phyloP scores from a whole-genome alignment of 1,140 invertebrate species.

The Apis florea region DNA sequence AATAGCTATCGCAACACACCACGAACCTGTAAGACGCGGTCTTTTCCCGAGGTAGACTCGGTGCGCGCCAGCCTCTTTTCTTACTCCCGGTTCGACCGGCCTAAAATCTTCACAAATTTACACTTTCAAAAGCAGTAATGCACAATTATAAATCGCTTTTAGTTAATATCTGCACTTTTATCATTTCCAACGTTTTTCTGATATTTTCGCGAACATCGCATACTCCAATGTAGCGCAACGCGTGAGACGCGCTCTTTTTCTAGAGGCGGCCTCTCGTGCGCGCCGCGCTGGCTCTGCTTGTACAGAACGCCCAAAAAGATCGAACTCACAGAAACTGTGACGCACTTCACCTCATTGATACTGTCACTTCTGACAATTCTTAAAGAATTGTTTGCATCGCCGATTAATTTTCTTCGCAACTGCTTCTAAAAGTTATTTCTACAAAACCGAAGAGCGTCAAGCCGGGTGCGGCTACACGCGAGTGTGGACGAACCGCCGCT shows the following conservation, averaged over 20 bases:
- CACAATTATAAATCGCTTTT: neutral
- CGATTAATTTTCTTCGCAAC: neutral
- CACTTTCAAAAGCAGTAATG: conserved; percentile 1
- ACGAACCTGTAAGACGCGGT: conserved; percentile 48
- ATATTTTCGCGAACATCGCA: conserved; percentile 15
- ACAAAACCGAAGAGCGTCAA: conserved; percentile 41
- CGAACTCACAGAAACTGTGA: conserved; percentile 46
- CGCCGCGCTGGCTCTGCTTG: conserved; percentile 40
- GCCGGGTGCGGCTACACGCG: conserved; percentile 61
- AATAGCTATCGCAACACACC: conserved; percentile 30
- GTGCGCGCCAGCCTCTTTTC: conserved; percentile 35
- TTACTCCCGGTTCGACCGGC: conserved; percentile 11
- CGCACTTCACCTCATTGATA: conserved; percentile 50
- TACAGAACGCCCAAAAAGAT: conserved; percentile 56
- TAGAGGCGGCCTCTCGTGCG: conserved; percentile 51
- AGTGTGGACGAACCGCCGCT: conserved; percentile 61
- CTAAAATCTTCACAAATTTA: neutral
- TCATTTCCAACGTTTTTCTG: conserved; percentile 4
- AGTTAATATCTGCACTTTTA: neutral
- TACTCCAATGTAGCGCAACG: conserved; percentile 34
- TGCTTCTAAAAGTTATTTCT: conserved; percentile 29
- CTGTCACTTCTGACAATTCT: conserved; percentile 26
- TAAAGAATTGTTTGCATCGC: conserved; percentile 45
- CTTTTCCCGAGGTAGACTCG: conserved; percentile 38
- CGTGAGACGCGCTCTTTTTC: conserved; percentile 56